Evolutionary conservation across 2,797 vertebrate genomes (phyloP), one percentile per base, ranked within the genome.

Genomic region (Phataginus tricuspis): DNA sequence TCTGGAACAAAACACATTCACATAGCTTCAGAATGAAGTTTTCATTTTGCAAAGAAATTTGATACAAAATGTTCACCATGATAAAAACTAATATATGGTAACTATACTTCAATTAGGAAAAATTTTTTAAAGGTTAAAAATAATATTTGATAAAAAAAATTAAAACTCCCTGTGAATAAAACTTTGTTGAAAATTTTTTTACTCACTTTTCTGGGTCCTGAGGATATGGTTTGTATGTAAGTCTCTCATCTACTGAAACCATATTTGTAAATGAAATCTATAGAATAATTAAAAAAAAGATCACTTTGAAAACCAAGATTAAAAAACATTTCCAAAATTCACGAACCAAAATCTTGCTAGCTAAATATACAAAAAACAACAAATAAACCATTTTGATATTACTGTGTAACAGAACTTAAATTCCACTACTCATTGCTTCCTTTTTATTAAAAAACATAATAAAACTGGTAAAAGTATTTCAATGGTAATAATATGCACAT

Each of bases 231-330:
- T 99, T 99, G 97, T 99, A 99, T 19, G 99, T 98, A 27, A 99
- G 98, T 96, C 98, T 99, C 98, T 99, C 99, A 95, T 99, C 99
- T 86, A 99, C 99, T 1, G 99, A 99, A 69, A 99, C 99, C 94
- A 99, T 98, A 97, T 99, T 99, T 97, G 99, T 99, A 97, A 99
- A 99, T 2, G 99, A 99, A 98, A 99, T 99, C 99, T 99, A 97
- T 0, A 71, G 91, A 97, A 82, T n/a, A 19, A 68, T 92, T 85
- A 51, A 29, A 57, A 77, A 74, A 82, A 49, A 71, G 31, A 78
- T 69, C 75, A 82, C 77, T 82, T 45, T 69, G 27, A 59, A 93
- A 95, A 93, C 11, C 3, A 87, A 61, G n/a, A 78, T n/a, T 49
- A 68, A 45, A 96, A 95, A 91, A 59, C 13, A 90, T 64, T 90